phyloP scores from a whole-genome alignment of 2,113 vertebrate genomes.

The Coreoperca whiteheadi region DNA sequence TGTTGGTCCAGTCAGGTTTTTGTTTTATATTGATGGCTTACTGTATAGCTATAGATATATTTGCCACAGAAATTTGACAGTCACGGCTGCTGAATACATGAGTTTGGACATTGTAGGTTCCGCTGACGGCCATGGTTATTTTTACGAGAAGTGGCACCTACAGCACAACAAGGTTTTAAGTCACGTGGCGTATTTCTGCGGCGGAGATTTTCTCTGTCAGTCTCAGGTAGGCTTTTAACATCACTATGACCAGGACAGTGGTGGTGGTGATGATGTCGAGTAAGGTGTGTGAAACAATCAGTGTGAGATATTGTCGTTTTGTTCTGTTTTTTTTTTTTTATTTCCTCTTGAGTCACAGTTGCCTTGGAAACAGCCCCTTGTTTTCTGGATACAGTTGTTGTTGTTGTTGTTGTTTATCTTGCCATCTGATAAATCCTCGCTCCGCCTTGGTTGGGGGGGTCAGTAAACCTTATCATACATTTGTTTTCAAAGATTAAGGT shows the following conservation, averaged over 20 bases:
- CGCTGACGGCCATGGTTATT: slow-evolving; percentile 13
- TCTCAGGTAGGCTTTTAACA: slow-evolving; percentile 83
- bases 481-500: slow-evolving; percentile 83
- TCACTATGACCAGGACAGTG: slow-evolving; percentile 52
- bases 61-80: slow-evolving; percentile 34
- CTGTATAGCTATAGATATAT: slow-evolving; percentile 8
- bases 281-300: slow-evolving; percentile 79
- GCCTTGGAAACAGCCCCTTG: slow-evolving; percentile 80
- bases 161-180: slow-evolving; percentile 53
- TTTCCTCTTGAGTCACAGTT: slow-evolving; percentile 83
- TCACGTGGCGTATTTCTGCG: slow-evolving; percentile 19
- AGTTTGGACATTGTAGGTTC: slow-evolving; percentile 26
- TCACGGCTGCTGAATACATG: slow-evolving; percentile 21
- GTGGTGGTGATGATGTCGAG: slow-evolving; percentile 46
- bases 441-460: slow-evolving; percentile 37
- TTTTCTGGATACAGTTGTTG: slow-evolving; percentile 62
- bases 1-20: slow-evolving; percentile 46
- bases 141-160: slow-evolving; percentile 28
- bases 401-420: slow-evolving; percentile 56
- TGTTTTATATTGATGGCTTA: slow-evolving; percentile 27
- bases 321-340: slow-evolving; percentile 3
- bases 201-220: slow-evolving; percentile 60
- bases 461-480: slow-evolving; percentile 80
- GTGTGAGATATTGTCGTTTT: slow-evolving; percentile 36
- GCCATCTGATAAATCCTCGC: slow-evolving; percentile 59